Percentiles rank a stretch among this genome's conserved stretches.
Conservation (phyloP, 2,797 vertebrate species). For the Perodicticus potto region DNA sequence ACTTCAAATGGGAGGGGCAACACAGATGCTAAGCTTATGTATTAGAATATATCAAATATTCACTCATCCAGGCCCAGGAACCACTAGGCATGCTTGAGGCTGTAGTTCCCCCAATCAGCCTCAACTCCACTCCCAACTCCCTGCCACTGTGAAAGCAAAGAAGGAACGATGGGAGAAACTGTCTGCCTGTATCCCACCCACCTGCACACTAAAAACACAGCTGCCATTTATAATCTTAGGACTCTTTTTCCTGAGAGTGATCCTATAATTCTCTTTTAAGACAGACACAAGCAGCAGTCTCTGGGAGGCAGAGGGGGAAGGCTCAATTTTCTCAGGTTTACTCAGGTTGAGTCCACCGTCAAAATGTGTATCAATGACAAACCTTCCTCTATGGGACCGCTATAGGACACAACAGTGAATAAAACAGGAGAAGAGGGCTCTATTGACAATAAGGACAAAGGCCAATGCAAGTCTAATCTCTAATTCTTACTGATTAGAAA, state of each 20-base stretch:
- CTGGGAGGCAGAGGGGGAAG: not conserved
- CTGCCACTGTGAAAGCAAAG: accelerated
- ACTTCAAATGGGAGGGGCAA: slow-evolving; percentile 21
- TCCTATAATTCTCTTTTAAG: slow-evolving; percentile 48
- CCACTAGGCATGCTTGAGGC: not conserved
- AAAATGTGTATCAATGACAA: slow-evolving; percentile 60
- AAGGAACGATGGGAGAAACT: slow-evolving; percentile 12
- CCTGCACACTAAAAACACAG: slow-evolving; percentile 74
- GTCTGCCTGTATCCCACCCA: not conserved
- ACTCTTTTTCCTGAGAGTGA: slow-evolving; percentile 59
- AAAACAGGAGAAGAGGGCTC: not conserved
- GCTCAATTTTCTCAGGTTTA: not conserved
- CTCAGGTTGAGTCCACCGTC: not conserved
- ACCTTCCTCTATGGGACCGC: not conserved
- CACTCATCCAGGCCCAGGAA: not conserved
- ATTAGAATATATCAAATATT: not conserved
- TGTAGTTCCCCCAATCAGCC: not conserved
- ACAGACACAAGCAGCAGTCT: not conserved
- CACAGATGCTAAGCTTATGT: not conserved
- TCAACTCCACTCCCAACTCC: not conserved
- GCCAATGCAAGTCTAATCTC: not conserved
- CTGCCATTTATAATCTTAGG: slow-evolving; percentile 83
- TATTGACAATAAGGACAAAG: not conserved
- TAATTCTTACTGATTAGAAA: slow-evolving; percentile 21
- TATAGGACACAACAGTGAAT: not conserved